phyloP scores from a whole-genome alignment of 2,888 invertebrate genomes.

The Cyaniris semiargus region DNA sequence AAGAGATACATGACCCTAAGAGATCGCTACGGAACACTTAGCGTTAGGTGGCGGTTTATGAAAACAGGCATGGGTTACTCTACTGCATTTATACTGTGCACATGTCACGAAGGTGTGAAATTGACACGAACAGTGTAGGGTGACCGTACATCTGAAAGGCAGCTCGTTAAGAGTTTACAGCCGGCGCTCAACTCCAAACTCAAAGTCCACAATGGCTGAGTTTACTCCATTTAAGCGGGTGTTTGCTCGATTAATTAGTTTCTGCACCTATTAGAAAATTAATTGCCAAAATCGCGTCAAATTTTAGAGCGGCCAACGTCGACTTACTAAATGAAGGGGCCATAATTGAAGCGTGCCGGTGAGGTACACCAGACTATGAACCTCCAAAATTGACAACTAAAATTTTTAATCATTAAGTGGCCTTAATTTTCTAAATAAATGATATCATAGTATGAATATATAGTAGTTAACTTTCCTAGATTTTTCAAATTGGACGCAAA shows the following conservation, averaged over 20 bases:
- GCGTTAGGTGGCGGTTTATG: too few relatives aligned
- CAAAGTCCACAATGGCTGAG: slow-evolving; percentile 5
- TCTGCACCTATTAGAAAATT: slow-evolving; percentile 4
- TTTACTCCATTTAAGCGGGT: neutral
- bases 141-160: neutral
- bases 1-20: too few relatives aligned
- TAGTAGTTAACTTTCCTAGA: too few relatives aligned
- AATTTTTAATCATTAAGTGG: too few relatives aligned
- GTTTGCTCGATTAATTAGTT: slow-evolving; percentile 21
- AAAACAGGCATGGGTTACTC: neutral
- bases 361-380: neutral
- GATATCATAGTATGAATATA: too few relatives aligned
- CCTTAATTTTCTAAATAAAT: too few relatives aligned
- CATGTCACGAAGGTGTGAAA: neutral
- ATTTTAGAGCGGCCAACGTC: neutral
- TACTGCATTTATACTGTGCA: neutral
- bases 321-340: neutral
- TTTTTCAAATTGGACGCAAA: too few relatives aligned
- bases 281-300: neutral
- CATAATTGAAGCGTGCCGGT: neutral
- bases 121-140: neutral
- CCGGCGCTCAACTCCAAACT: neutral
- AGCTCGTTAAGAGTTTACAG: neutral
- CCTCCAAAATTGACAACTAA: neutral
- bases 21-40: too few relatives aligned